These are phyloP conservation scores for Zeus faber DNA, from an alignment of 2,113 vertebrate species.

Conservation along the genomic window DNA sequence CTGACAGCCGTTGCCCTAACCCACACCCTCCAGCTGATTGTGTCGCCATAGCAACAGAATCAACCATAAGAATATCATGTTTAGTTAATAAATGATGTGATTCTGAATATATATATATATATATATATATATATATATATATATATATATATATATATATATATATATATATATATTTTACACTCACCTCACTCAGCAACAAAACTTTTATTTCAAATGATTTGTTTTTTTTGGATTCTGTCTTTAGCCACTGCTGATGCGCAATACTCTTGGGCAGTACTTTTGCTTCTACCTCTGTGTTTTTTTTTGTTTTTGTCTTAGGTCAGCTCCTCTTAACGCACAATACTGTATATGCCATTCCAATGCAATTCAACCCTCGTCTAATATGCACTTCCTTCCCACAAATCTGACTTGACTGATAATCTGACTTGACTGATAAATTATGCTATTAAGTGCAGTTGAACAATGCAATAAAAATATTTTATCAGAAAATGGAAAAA, in stretches of 20 bases:
- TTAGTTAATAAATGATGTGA: neutral
- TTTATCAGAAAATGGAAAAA: constrained; percentile 17
- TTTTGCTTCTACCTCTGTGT: too few species aligned
- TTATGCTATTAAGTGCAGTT: constrained; percentile 8
- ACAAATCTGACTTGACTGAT: neutral
- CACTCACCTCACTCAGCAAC: neutral
- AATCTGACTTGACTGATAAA: neutral
- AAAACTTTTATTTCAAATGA: neutral
- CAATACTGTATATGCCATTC: neutral
- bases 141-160: neutral
- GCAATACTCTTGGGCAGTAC: too few species aligned
- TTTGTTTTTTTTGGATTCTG: too few species aligned
- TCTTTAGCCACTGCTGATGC: too few species aligned
- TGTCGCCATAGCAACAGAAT: constrained; percentile 32
- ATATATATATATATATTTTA: neutral
- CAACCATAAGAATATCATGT: neutral
- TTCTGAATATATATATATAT: neutral
- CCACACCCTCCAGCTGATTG: constrained; percentile 75
- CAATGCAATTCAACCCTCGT: neutral
- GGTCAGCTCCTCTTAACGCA: too few species aligned
- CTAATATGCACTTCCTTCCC: neutral
- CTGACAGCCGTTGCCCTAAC: constrained; percentile 83
- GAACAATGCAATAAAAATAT: constrained; percentile 39
- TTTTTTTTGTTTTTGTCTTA: neutral
- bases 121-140: neutral